Base-by-base conservation (phyloP, 2,113 vertebrate species). In the Eurystomus gularis region DNA sequence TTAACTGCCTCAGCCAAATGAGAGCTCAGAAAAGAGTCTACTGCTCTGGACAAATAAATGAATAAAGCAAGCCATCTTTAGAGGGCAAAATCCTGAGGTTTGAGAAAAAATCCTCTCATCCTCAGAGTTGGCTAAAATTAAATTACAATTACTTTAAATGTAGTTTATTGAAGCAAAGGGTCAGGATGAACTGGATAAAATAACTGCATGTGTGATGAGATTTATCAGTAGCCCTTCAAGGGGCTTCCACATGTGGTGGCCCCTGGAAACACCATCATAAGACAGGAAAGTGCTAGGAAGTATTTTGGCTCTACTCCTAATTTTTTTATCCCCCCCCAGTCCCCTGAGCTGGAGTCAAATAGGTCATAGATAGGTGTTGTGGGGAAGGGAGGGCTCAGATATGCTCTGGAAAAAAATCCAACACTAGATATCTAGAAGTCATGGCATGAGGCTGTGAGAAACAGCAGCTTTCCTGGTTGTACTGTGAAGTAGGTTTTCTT, bases 401-500 rank as follows among this genome's bases (percentile, higher is more conserved):
- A 17, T 19, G 28, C 42, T 73, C 68, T 73, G 29, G 15, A 21
- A 71, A 72, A 76, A 66, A 58, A 3, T 0, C 0, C 8, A 23
- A 11, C 12, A 48, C n/a, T 88, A 1, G 0, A 28, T 93, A 62
- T 26, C 58, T 81, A 35, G 44, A 80, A 88, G 54, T 52, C 29
- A 68, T 33, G 23, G 35, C 71, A 54, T 33, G 31, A 83, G 37
- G 33, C 39, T 93, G 87, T 75, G 83, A 68, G 69, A 94, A 71
- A 60, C 20, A 71, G 44, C 23, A 65, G 76, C 72, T 94, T 88
- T 93, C n/a, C 52, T 78, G 39, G 31, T 86, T 77, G 25, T 90
- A 90, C 18, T 65, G 29, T 72, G 26, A 79, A 91, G n/a, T 65
- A 89, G 61, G 48, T 83, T 88, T 82, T 86, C 82, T 82, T 84